Conservation (phyloP, 2,797 vertebrate species). For the Mormyrops attenuatus region DNA sequence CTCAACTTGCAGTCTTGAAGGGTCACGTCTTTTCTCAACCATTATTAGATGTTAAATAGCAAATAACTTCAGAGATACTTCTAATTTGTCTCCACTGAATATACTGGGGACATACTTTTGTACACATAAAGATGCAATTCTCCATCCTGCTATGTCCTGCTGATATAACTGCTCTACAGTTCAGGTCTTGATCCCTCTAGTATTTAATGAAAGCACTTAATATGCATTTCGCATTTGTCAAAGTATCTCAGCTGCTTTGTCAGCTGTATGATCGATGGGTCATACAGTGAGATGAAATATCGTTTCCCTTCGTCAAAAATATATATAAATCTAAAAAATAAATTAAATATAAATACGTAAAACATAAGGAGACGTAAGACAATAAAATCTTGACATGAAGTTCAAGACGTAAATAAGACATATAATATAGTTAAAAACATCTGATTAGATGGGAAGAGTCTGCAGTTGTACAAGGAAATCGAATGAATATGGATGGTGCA, state of each 20-base stretch:
- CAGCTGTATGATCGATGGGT: neutral
- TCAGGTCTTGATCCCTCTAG: neutral
- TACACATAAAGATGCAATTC: neutral
- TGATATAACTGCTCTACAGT: neutral
- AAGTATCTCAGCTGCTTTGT: neutral
- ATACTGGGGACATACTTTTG: neutral
- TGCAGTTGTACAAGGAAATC: neutral
- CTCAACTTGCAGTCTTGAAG: neutral
- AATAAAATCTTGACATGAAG: neutral
- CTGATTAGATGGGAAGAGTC: neutral
- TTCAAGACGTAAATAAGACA: neutral
- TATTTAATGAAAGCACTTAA: neutral
- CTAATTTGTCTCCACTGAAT: neutral
- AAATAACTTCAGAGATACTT: neutral
- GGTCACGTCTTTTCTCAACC: neutral
- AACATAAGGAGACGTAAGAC: neutral
- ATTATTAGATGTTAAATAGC: conserved; percentile 8
- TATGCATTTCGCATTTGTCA: neutral
- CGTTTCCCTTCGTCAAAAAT: neutral
- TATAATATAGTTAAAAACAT: neutral
- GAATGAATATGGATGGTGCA: neutral
- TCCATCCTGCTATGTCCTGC: neutral
- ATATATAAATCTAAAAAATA: neutral
- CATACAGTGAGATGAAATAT: neutral
- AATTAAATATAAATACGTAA: neutral